Evolutionary conservation across 1,140 invertebrate genomes (phyloP), one percentile per base, ranked within the genome.

Genomic region (Trichogramma pretiosum): DNA sequence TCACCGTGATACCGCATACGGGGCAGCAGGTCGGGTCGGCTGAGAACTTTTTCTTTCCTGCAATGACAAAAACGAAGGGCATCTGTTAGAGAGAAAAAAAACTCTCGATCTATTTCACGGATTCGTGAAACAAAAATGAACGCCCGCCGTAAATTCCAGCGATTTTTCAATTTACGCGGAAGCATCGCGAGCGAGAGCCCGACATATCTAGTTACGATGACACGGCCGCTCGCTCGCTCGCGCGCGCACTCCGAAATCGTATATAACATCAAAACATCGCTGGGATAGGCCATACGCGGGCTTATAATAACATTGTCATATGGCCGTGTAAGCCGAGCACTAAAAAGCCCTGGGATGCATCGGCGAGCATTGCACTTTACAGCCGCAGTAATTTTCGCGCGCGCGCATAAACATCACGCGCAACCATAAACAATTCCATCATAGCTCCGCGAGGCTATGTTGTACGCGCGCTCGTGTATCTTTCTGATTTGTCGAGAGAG

Each of bases 1-100:
- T 74, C 23, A 91, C 73, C 18, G 85, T 85, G 10, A 83, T 74
- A 39, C 86, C 81, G 72, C 87, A 91, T 7, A 85, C 82, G 13
- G 87, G 87, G 67, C 87, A 90, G 61, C 79, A 82, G 18, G 77
- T 76, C 5, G 80, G 77, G 56, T 85, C 80, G 54, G 72, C 72
- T 50, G 59, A 70, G 47, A 65, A 74, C 53, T 74, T 75, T 56
- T 74, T 75, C 50, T 72, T 72, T 23, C 68, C 70, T 71, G 41
- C 35, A 55, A 62, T 30, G 28, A 59, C 30, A 51, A 56, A 42
- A 30, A 39, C 10, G 14, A 34, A 34, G 1, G 8, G 26, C 26
- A 9, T 30, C 13, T 7, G 26, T 13, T 30, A 7, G 26, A n/a
- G n/a, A n/a, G n/a, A n/a, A n/a, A n/a, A n/a, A n/a, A n/a, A n/a